Conservation (phyloP, 1,140 invertebrate genomes). For the Drosophila watanabei region DNA sequence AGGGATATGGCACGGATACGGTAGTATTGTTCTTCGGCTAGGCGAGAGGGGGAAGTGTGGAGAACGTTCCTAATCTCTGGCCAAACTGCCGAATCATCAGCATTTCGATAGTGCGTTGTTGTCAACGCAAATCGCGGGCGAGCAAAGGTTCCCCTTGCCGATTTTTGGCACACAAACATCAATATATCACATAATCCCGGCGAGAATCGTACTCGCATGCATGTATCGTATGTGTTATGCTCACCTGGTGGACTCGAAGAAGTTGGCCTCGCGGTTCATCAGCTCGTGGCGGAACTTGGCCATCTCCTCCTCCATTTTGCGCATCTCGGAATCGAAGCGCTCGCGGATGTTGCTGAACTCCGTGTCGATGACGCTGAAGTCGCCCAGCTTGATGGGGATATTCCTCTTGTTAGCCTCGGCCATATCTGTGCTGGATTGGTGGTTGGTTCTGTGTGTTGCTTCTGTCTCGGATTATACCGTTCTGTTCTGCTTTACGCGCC, state of each 20-base stretch:
- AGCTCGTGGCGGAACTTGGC: slow-evolving; percentile 96
- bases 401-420: slow-evolving; percentile 93
- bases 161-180: slow-evolving; percentile 3
- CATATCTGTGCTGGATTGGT: slow-evolving; percentile 87
- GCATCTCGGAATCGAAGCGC: slow-evolving; percentile 98
- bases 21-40: not conserved
- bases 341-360: slow-evolving; percentile 98
- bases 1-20: slow-evolving; percentile 1
- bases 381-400: slow-evolving; percentile 97
- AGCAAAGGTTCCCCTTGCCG: not conserved
- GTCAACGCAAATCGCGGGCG: not conserved
- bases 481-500: slow-evolving; percentile 22
- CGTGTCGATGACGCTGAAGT: slow-evolving; percentile 97
- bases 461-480: slow-evolving; percentile 13
- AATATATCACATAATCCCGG: slow-evolving; percentile 14
- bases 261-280: slow-evolving; percentile 96
- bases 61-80: slow-evolving; percentile 19
- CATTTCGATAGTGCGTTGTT: slow-evolving; percentile 11
- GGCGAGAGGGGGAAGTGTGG: not conserved
- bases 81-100: slow-evolving; percentile 16
- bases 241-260: slow-evolving; percentile 95
- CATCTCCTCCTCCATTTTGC: slow-evolving; percentile 99
- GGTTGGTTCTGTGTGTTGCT: slow-evolving; percentile 15
- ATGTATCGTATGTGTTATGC: not conserved
- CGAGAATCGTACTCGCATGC: not conserved